Conservation (phyloP, 2,888 invertebrate genomes). For the Noctua pronuba region DNA sequence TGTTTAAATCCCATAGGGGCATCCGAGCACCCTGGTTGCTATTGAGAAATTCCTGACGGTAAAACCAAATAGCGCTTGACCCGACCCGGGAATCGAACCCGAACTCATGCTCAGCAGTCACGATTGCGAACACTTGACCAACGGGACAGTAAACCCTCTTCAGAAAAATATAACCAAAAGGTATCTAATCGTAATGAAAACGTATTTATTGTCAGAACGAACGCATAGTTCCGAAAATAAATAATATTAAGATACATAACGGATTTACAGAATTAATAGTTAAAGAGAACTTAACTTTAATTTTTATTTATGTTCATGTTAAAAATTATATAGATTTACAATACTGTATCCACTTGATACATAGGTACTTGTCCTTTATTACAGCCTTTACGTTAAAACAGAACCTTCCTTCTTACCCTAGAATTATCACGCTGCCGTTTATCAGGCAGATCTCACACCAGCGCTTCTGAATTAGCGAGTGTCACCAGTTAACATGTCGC, state of each 20-base stretch:
- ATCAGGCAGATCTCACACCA: constrained; percentile 78
- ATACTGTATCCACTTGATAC: neutral
- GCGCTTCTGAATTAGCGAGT: constrained; percentile 70
- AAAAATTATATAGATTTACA: neutral
- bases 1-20: too few relatives aligned
- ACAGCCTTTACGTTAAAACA: neutral
- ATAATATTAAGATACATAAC: too few relatives aligned
- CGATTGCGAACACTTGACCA: neutral
- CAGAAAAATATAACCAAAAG: neutral
- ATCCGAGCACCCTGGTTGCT: neutral
- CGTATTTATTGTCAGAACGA: too few relatives aligned
- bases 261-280: too few relatives aligned
- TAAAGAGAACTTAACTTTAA: too few relatives aligned
- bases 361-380: neutral
- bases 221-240: too few relatives aligned
- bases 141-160: neutral
- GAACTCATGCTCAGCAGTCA: neutral
- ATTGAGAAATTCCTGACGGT: neutral
- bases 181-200: too few relatives aligned
- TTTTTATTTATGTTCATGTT: neutral
- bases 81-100: neutral
- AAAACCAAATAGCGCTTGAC: neutral
- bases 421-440: constrained; percentile 69
- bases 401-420: constrained; percentile 14
- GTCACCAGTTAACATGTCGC: constrained; percentile 69